A percentile compares a stretch with the other conserved stretches of the same genome.
Evolutionary conservation across 2,888 invertebrate genomes (phyloP).

Genomic region (Alsophila aescularia): DNA sequence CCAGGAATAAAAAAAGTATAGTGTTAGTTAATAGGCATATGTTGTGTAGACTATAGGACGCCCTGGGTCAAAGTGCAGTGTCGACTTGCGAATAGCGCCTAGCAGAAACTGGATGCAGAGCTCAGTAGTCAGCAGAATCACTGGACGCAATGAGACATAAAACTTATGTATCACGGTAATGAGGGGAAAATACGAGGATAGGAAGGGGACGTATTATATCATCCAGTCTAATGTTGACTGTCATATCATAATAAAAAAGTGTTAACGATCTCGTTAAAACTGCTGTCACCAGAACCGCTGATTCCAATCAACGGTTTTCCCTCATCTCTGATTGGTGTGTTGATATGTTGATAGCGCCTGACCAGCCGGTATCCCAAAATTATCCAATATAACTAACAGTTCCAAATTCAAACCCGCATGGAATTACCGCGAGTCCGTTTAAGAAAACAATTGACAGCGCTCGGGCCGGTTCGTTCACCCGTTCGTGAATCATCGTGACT

Average conservation of each 20-base stretch:
- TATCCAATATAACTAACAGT: slow-evolving; percentile 56
- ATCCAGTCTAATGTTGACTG: slow-evolving; percentile 1
- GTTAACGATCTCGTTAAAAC: slow-evolving; percentile 12
- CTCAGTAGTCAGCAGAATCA: too few species aligned
- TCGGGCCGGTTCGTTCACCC: slow-evolving; percentile 68
- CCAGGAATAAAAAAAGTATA: too few species aligned
- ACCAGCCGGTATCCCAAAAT: slow-evolving; percentile 46
- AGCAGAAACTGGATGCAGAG: too few species aligned
- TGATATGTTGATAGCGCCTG: slow-evolving; percentile 20
- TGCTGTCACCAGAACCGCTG: slow-evolving; percentile 12
- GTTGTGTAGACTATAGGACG: too few species aligned
- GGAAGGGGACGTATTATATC: too few species aligned
- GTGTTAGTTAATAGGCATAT: too few species aligned
- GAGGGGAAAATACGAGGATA: too few species aligned
- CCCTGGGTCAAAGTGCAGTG: too few species aligned
- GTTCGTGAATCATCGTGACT: slow-evolving; percentile 72
- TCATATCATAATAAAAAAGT: neutral
- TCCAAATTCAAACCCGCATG: slow-evolving; percentile 74
- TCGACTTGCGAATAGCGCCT: too few species aligned
- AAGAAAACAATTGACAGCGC: slow-evolving; percentile 79
- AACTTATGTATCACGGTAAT: too few species aligned
- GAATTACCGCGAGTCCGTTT: slow-evolving; percentile 70
- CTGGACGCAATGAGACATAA: too few species aligned
- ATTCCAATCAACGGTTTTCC: slow-evolving; percentile 18
- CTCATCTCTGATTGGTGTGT: slow-evolving; percentile 22